phyloP scores from a whole-genome alignment of 2,797 vertebrate species.

The Tolypeutes matacus region DNA sequence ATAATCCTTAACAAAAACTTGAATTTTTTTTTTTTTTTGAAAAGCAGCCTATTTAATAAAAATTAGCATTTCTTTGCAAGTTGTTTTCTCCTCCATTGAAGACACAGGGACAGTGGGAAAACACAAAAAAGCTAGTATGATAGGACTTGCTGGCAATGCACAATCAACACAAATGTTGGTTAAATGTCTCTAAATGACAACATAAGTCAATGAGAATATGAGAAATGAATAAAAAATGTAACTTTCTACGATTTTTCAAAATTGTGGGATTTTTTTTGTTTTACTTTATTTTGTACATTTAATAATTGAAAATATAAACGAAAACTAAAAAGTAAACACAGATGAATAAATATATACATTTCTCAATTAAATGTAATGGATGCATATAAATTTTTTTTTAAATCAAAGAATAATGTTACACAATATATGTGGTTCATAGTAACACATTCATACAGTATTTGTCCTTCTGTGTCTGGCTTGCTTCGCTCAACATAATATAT shows the following conservation, averaged over 20 bases:
- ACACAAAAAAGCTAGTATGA: not conserved
- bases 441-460: too few relatives aligned
- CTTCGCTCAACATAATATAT: too few relatives aligned
- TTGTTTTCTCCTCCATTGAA: slow-evolving; percentile 12
- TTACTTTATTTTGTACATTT: too few relatives aligned
- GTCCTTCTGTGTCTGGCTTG: too few relatives aligned
- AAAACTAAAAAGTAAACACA: too few relatives aligned
- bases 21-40: not conserved
- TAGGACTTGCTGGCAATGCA: not conserved
- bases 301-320: too few relatives aligned
- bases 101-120: not conserved
- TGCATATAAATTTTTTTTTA: too few relatives aligned
- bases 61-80: not conserved
- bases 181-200: not conserved
- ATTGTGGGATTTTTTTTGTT: too few relatives aligned
- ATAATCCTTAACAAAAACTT: not conserved
- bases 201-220: not conserved
- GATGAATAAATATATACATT: too few relatives aligned
- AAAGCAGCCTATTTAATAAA: not conserved
- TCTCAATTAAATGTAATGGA: too few relatives aligned
- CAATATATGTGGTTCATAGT: too few relatives aligned
- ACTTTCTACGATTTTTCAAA: not conserved
- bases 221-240: not conserved
- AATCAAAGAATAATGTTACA: too few relatives aligned
- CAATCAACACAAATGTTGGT: not conserved